phyloP scores from a whole-genome alignment of 2,113 vertebrate species.

The Limnothrissa miodon region DNA sequence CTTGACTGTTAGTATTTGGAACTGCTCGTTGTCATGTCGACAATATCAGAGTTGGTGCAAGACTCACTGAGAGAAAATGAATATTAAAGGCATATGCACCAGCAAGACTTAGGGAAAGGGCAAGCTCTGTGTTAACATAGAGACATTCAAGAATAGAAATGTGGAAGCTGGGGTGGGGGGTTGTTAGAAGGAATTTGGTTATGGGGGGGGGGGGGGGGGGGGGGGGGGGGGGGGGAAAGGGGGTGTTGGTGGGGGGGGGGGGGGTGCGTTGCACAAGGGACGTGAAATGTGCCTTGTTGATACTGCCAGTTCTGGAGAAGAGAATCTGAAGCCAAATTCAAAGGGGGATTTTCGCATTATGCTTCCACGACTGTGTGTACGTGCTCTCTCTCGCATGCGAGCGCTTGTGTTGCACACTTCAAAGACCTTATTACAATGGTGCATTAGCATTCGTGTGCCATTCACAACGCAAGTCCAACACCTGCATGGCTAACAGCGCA shows the following conservation, averaged over 20 bases:
- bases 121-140: conserved; percentile 55
- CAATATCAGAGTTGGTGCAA: conserved; percentile 54
- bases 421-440: conserved; percentile 75
- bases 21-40: conserved; percentile 56
- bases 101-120: conserved; percentile 43
- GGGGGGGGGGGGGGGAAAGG: conserved; percentile 24
- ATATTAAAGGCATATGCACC: conserved; percentile 62
- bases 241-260: conserved; percentile 22
- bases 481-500: conserved; percentile 74
- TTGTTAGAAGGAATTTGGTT: neutral
- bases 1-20: conserved; percentile 61
- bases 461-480: conserved; percentile 69
- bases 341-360: conserved; percentile 73
- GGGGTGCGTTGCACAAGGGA: too few relatives aligned
- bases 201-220: conserved; percentile 41
- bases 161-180: neutral
- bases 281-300: conserved; percentile 47
- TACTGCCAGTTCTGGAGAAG: conserved; percentile 43
- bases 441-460: conserved; percentile 79
- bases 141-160: conserved; percentile 6
- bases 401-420: conserved; percentile 69
- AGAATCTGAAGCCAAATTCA: conserved; percentile 60
- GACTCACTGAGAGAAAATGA: conserved; percentile 55
- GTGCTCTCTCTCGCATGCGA: neutral
- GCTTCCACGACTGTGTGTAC: conserved; percentile 65